Evolutionary conservation across 2,888 invertebrate genomes (phyloP).

Genomic region (Lapara coniferarum): DNA sequence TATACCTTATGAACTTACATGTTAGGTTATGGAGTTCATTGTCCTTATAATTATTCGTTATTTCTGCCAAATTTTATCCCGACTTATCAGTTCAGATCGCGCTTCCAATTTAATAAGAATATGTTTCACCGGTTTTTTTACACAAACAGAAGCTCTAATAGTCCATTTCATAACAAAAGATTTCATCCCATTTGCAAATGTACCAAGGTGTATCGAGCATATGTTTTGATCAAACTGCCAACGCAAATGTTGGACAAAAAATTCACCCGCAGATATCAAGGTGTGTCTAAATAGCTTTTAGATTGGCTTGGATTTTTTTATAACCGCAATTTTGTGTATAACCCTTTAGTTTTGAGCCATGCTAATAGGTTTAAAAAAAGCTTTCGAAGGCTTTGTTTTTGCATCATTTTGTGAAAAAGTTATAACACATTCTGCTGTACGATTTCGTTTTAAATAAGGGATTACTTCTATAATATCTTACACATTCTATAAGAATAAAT

Average conservation of each 20-base stretch:
- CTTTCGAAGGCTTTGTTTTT: background rate
- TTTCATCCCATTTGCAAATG: slow-evolving; percentile 56
- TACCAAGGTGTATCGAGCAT: slow-evolving; percentile 71
- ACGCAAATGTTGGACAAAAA: slow-evolving; percentile 40
- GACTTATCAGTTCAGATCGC: too few relatives aligned
- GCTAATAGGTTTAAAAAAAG: background rate
- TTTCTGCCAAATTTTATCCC: too few relatives aligned
- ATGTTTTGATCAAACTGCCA: slow-evolving; percentile 49
- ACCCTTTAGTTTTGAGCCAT: slow-evolving; percentile 14
- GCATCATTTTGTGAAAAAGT: too few relatives aligned
- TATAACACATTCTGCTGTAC: too few relatives aligned
- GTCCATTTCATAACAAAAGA: slow-evolving; percentile 18
- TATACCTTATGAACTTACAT: too few relatives aligned
- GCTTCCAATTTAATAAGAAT: too few relatives aligned
- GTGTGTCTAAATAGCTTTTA: slow-evolving; percentile 24
- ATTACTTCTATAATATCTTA: too few relatives aligned
- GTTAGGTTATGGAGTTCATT: too few relatives aligned
- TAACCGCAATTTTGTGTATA: background rate
- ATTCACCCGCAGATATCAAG: slow-evolving; percentile 16
- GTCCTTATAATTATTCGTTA: too few relatives aligned
- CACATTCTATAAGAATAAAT: too few relatives aligned
- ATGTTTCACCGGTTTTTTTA: too few relatives aligned
- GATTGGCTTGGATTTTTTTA: slow-evolving; percentile 11
- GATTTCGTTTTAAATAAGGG: too few relatives aligned
- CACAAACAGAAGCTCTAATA: background rate